phyloP scores from a whole-genome alignment of 2,888 invertebrate species.

The Mallateleia sp. region DNA sequence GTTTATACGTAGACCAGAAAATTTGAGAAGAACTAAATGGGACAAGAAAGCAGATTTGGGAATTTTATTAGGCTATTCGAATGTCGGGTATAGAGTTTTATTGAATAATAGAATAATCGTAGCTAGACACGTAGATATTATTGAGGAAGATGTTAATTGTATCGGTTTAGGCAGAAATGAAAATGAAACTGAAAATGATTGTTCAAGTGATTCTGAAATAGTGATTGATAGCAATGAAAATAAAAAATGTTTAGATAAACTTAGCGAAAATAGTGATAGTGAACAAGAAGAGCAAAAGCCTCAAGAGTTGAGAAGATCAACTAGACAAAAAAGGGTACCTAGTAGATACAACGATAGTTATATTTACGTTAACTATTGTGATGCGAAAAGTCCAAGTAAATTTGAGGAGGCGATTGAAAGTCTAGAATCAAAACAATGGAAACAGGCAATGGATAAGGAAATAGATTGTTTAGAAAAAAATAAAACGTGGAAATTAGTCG shows the following conservation, averaged over 20 bases:
- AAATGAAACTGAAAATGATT: conserved; percentile 1
- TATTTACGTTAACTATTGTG: conserved; percentile 24
- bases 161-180: conserved; percentile 19
- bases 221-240: background rate
- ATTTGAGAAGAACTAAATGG: conserved; percentile 57
- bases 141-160: conserved; percentile 57
- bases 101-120: conserved; percentile 63
- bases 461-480: conserved; percentile 41
- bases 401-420: conserved; percentile 36
- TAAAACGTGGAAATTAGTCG: conserved; percentile 25
- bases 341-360: conserved; percentile 14
- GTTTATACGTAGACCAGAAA: conserved; percentile 56
- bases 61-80: conserved; percentile 65
- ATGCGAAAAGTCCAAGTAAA: conserved; percentile 23
- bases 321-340: background rate
- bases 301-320: background rate
- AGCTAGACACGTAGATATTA: conserved; percentile 68
- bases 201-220: background rate
- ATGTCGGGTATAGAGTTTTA: conserved; percentile 67
- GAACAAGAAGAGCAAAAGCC: background rate
- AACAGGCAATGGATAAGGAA: conserved; percentile 46
- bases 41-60: conserved; percentile 67
- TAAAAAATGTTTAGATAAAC: background rate
- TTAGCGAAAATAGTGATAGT: background rate
- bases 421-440: conserved; percentile 15